Evolutionary conservation across 1,140 invertebrate species (phyloP), one percentile per base, ranked within the genome.

Genomic region (Antheraea mylitta): DNA sequence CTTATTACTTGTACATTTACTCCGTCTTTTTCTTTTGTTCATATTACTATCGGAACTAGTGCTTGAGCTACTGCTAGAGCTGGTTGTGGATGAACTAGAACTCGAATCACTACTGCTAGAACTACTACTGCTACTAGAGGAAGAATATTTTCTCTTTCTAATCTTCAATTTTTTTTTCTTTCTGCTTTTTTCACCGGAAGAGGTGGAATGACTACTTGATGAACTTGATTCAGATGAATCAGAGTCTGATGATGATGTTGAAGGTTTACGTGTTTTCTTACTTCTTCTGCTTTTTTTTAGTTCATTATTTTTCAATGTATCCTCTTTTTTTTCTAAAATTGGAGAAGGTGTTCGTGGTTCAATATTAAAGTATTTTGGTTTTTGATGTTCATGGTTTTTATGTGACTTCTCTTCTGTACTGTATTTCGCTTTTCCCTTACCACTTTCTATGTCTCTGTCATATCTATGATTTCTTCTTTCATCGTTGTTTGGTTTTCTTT

Each of bases 171-270:
- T 79, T 30, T 80, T 91, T 68, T 76, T 89, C 22, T 80, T 89
- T 22, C 69, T 74, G 58, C 82, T 72, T 64, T 77, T 76, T 18
- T 85, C 86, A 79, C 86, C 86, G 18, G 87, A 89, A 38, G 86
- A 83, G 70, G 80, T 89, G 36, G 83, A 80, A 18, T 83, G 83
- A 76, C 85, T 88, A 69, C 77, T 87, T 7, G 87, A 86, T 58
- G 83, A 80, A 75, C 80, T 89, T n/a, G 79, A 73, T 18, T 87
- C 82, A 36, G 87, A 84, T 36, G 86, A 84, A 9, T 78, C 76
- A 76, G 74, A 82, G 37, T 87, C 84, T 48, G 86, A 85, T 65
- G 83, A 82, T 71, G 88, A 87, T 19, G 83, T 85, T 37, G 86
- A 89, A 7, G 62, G 72, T 74, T 87, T 85, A 64, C 79, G 79